These are phyloP conservation scores for Drosophila mauritiana DNA, from an alignment of 1,140 invertebrate species.

Conservation along the genomic window DNA sequence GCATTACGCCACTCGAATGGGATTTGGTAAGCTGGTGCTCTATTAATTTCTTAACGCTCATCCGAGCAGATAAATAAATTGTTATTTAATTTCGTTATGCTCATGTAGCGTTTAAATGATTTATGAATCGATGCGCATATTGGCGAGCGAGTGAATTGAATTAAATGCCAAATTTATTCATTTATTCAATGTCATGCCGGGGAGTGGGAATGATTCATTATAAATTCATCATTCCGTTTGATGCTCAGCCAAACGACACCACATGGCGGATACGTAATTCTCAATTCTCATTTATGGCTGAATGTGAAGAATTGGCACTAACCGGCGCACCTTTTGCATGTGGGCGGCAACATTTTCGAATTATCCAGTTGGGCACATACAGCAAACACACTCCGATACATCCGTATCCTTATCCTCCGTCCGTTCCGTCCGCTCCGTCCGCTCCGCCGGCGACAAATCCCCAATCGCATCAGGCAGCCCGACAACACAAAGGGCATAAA, in stretches of 20 bases:
- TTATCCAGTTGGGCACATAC: conserved; percentile 4
- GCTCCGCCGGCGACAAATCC: conserved; percentile 45
- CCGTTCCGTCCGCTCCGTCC: not conserved
- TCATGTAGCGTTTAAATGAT: conserved; percentile 29
- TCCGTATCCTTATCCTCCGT: not conserved
- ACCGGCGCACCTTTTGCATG: conserved; percentile 4
- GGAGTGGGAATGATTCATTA: conserved; percentile 38
- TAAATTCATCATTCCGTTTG: conserved; percentile 36
- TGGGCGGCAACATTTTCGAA: conserved; percentile 8
- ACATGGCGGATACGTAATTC: conserved; percentile 33
- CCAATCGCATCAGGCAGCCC: conserved; percentile 56
- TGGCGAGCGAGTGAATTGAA: conserved; percentile 35
- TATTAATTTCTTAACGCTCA: conserved; percentile 23
- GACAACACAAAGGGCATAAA: conserved; percentile 58
- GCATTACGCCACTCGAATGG: not conserved
- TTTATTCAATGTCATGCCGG: conserved; percentile 29
- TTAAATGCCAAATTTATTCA: conserved; percentile 48
- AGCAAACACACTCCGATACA: no score
- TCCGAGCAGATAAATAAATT: conserved; percentile 31
- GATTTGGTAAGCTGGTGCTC: not conserved
- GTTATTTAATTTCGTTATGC: conserved; percentile 26
- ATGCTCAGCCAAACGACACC: conserved; percentile 2
- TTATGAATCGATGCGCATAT: conserved; percentile 45
- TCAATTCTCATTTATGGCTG: conserved; percentile 37
- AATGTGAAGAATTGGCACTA: conserved; percentile 21